Percentiles rank a stretch among this genome's conserved stretches.
Conservation (phyloP, 2,888 invertebrate genomes). For the Lepeophtheirus nordmannii region DNA sequence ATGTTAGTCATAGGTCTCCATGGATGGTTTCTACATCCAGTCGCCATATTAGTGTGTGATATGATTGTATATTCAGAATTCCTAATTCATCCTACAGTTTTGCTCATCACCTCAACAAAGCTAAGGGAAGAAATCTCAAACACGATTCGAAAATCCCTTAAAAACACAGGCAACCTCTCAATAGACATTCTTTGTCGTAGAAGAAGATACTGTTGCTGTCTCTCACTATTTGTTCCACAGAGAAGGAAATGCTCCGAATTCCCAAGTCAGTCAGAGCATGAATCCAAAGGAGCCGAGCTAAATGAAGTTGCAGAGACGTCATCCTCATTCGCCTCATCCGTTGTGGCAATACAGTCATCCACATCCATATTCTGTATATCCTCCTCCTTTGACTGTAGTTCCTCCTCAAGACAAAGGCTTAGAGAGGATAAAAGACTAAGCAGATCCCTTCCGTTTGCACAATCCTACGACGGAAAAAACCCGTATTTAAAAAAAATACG, state of each 20-base stretch:
- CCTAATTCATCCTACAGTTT: conserved; percentile 30
- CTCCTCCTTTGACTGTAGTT: neutral
- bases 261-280: neutral
- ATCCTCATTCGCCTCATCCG: neutral
- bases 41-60: conserved; percentile 29
- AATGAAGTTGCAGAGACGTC: neutral
- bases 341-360: neutral
- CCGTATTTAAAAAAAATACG: neutral
- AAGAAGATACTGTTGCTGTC: neutral
- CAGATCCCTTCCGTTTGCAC: neutral
- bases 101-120: conserved; percentile 29
- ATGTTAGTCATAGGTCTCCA: conserved; percentile 30
- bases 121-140: conserved; percentile 29
- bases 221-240: neutral
- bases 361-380: neutral
- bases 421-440: neutral
- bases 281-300: neutral
- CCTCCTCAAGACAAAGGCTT: neutral
- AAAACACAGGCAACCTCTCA: neutral
- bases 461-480: neutral
- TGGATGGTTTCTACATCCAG: conserved; percentile 26
- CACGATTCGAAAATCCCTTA: conserved; percentile 17
- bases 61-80: conserved; percentile 31
- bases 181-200: neutral
- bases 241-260: neutral